These are phyloP conservation scores for Masticophis lateralis DNA, from an alignment of 2,797 vertebrate species.

Conservation along the genomic window DNA sequence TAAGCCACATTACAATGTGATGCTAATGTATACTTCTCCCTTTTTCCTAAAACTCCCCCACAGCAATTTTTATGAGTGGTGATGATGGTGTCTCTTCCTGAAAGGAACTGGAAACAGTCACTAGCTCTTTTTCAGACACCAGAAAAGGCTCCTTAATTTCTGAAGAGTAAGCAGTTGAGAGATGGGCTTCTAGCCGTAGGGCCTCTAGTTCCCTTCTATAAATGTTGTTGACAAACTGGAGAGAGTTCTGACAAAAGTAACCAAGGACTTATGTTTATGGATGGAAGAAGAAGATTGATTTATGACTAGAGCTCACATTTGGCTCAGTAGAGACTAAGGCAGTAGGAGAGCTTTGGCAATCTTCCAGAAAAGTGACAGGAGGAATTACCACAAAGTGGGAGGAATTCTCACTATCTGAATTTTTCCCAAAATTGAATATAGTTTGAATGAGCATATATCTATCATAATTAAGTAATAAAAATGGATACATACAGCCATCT, in stretches of 20 bases:
- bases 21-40: background rate
- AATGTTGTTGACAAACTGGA: constrained; percentile 11
- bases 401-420: constrained; percentile 23
- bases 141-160: background rate
- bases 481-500: background rate
- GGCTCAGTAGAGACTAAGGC: constrained; percentile 12
- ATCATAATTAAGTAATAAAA: constrained; percentile 5
- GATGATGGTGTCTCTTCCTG: background rate
- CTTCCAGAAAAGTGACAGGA: constrained; percentile 21
- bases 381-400: constrained; percentile 15
- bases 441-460: background rate
- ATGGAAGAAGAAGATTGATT: constrained; percentile 16
- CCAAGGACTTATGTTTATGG: constrained; percentile 1
- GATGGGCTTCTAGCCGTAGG: background rate
- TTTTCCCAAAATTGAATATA: constrained; percentile 6
- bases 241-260: constrained; percentile 15
- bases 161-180: background rate
- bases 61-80: background rate
- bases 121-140: background rate
- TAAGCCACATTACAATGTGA: background rate
- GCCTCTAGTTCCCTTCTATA: background rate
- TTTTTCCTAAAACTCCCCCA: background rate
- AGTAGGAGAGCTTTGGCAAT: background rate
- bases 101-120: background rate
- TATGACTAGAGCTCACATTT: constrained; percentile 7